phyloP scores from a whole-genome alignment of 2,797 vertebrate species.

The Chelidonichthys spinosus region DNA sequence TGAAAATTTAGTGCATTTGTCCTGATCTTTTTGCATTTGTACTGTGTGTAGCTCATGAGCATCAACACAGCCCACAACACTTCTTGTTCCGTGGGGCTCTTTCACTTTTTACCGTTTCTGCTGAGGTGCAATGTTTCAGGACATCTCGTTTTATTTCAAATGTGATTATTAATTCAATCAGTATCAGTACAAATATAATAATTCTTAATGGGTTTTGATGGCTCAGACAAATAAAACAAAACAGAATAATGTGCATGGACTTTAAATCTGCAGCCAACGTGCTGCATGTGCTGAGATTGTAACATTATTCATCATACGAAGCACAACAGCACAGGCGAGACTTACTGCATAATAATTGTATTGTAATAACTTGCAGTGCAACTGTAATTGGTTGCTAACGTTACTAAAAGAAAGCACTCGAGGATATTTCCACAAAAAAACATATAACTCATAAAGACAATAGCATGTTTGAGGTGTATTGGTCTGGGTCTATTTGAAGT shows the following conservation, averaged over 20 bases:
- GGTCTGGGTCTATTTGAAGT: neutral
- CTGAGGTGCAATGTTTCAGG: neutral
- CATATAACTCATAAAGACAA: neutral
- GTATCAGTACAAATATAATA: conserved; percentile 15
- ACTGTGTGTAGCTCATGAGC: conserved; percentile 1
- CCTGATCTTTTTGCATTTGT: conserved; percentile 23
- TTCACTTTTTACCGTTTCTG: neutral
- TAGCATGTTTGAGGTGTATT: neutral
- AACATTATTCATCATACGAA: conserved; percentile 19
- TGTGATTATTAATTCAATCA: neutral
- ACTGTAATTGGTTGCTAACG: neutral
- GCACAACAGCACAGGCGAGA: neutral
- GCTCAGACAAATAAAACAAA: neutral
- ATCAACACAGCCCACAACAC: neutral
- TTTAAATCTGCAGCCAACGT: conserved; percentile 12
- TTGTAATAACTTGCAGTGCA: neutral
- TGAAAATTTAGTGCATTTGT: conserved; percentile 43
- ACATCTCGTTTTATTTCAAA: conserved; percentile 17
- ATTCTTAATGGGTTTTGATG: neutral
- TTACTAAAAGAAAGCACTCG: neutral
- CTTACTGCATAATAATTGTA: conserved; percentile 5
- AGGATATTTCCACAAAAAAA: neutral
- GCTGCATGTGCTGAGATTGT: conserved; percentile 1
- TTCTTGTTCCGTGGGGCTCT: neutral
- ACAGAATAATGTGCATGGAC: neutral